Conservation (phyloP, 1,140 invertebrate species). For the Triops cancriformis region DNA sequence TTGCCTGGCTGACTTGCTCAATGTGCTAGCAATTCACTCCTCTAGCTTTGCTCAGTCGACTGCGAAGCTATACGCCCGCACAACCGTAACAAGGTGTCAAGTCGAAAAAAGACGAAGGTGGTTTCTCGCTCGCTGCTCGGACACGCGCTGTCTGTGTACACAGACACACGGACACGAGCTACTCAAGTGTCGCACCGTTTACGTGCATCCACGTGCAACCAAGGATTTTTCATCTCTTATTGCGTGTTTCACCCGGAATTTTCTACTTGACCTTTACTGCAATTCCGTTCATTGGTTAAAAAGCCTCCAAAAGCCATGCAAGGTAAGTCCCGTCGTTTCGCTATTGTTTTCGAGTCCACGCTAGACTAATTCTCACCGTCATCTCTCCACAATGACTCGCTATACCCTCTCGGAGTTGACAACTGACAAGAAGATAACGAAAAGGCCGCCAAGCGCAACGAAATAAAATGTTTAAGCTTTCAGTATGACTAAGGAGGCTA, state of each 20-base stretch:
- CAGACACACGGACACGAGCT: background rate
- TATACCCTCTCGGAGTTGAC: background rate
- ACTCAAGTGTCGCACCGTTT: slow-evolving; percentile 12
- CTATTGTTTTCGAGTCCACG: background rate
- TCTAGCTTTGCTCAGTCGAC: slow-evolving; percentile 4
- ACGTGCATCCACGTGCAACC: slow-evolving; percentile 8
- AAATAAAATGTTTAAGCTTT: background rate
- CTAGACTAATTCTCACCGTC: background rate
- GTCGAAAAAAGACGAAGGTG: slow-evolving; percentile 5
- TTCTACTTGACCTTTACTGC: no score
- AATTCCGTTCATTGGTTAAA: background rate
- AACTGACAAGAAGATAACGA: background rate
- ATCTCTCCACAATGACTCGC: background rate
- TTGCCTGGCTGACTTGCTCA: slow-evolving; percentile 8
- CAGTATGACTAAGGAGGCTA: background rate
- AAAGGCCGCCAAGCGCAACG: background rate
- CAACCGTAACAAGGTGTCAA: slow-evolving; percentile 10
- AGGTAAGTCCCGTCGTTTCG: background rate
- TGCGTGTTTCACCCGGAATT: background rate
- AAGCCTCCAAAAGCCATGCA: background rate
- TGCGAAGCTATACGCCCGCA: slow-evolving; percentile 12
- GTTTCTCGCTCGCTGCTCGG: background rate
- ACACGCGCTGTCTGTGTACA: background rate
- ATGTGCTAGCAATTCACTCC: background rate
- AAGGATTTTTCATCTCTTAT: background rate